These are phyloP conservation scores for Aurelia sp. DNA, from an alignment of 30 jellyfish, hydroid and myxozoan species.

Conservation along the genomic window DNA sequence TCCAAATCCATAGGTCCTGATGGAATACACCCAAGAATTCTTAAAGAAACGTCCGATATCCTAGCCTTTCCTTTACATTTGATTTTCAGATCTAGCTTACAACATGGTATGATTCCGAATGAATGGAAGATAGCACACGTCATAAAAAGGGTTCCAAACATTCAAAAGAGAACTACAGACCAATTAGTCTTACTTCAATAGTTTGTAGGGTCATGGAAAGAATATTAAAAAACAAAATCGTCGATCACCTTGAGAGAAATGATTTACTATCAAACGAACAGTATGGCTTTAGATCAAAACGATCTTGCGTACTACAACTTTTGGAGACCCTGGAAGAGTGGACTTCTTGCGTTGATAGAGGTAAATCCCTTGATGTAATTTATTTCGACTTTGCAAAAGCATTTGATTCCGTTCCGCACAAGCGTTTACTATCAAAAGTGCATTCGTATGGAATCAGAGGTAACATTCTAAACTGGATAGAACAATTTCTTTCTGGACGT, in stretches of 20 bases:
- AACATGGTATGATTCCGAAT: constrained; percentile 37
- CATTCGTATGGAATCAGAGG: constrained; percentile 33
- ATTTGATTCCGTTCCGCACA: constrained; percentile 42
- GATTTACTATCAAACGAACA: constrained; percentile 4
- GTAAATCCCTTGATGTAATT: background rate
- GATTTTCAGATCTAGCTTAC: constrained; percentile 1
- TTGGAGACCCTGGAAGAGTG: constrained; percentile 27
- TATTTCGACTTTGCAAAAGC: constrained; percentile 29
- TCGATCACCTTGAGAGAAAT: background rate
- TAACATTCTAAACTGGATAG: constrained; percentile 14
- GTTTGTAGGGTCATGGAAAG: no score
- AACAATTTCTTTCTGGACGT: constrained; percentile 24
- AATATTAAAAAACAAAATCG: no score
- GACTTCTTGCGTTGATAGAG: background rate
- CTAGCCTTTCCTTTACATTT: constrained; percentile 1
- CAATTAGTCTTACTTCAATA: no score
- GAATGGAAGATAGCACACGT: constrained; percentile 47
- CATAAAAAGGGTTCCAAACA: background rate
- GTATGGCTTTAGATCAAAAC: constrained; percentile 6
- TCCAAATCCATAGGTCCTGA: no score
- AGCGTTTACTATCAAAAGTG: background rate
- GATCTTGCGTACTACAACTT: constrained; percentile 34
- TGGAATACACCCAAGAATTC: background rate
- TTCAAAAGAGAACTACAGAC: no score
- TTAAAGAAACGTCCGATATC: constrained; percentile 7